Evolutionary conservation across 2,888 invertebrate genomes (phyloP), one percentile per base, ranked within the genome.

Genomic region (Unio delphinus): DNA sequence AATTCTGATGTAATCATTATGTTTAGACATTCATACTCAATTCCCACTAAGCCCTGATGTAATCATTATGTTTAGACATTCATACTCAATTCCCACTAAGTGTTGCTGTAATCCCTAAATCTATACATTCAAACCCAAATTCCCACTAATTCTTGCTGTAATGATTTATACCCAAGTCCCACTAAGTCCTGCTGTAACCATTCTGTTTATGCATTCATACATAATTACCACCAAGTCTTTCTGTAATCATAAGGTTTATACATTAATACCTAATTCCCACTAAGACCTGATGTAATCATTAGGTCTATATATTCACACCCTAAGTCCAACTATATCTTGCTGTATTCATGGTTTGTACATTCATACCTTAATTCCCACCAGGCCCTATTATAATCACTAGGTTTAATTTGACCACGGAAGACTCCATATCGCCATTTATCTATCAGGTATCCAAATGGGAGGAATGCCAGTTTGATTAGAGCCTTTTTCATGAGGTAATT

Each of bases 371-470:
- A 67, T 20, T 89, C 77, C 91, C 91, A 92, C 91, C 91, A 92
- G 64, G 85, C 80, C 30, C 84, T 78, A 79, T 90, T 91, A 78
- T 89, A 89, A 64, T 87, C 67, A 1, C 79, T 70, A 15, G 76
- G 63, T 5, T 73, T 75, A 7, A 84, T 85, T 1, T 76, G 74
- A 17, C 88, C 89, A 34, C 80, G 80, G 68, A 90, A 91, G 5
- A 90, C 88, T 0, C 74, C 76, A 89, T 90, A 91, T 28, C 91
- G 77, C 90, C 91, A 92, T 73, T 88, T 87, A 80, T 91, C 91
- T 65, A 91, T 89, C 64, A 91, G 81, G 71, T 90, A 89, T 5
- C 89, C 89, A 75, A 90, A 91, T 28, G 91, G 91, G 45, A 91
- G 76, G 74, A 90, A 90, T 34, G 89, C 90, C 61, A 91, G 79